These are phyloP conservation scores for Pomatostomus ruficeps DNA, from an alignment of 2,113 vertebrate genomes.

Conservation along the genomic window DNA sequence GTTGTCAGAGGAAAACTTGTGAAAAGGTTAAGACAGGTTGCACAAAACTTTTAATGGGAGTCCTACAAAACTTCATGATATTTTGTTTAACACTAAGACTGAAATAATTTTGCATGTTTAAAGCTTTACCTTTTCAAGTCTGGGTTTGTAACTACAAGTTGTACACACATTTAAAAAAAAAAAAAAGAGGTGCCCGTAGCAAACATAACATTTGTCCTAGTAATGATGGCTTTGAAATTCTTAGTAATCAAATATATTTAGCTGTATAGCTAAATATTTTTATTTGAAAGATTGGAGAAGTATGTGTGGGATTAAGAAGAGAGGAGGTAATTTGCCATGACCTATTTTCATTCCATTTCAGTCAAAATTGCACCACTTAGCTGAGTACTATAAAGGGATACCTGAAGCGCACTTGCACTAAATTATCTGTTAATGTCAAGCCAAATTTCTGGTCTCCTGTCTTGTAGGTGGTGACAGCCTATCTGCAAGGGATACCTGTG, in stretches of 20 bases:
- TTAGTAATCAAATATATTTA: neutral
- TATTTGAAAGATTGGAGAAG: conserved; percentile 1
- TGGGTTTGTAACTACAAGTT: neutral
- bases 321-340: conserved; percentile 34
- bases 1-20: neutral
- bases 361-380: conserved; percentile 36
- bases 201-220: neutral
- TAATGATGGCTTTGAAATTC: neutral
- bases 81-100: neutral
- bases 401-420: conserved; percentile 1
- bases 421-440: conserved; percentile 4
- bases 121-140: neutral
- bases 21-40: neutral
- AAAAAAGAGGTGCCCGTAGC: neutral
- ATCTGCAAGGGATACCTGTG: neutral
- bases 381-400: neutral
- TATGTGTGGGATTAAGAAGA: neutral
- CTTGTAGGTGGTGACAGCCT: neutral
- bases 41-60: neutral
- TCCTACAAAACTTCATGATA: neutral
- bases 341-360: conserved; percentile 52
- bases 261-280: conserved; percentile 9
- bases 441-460: neutral
- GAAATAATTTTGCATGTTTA: neutral
- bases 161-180: neutral